Conservation (phyloP, 2,888 invertebrate species). For the Parasteatoda lunata region DNA sequence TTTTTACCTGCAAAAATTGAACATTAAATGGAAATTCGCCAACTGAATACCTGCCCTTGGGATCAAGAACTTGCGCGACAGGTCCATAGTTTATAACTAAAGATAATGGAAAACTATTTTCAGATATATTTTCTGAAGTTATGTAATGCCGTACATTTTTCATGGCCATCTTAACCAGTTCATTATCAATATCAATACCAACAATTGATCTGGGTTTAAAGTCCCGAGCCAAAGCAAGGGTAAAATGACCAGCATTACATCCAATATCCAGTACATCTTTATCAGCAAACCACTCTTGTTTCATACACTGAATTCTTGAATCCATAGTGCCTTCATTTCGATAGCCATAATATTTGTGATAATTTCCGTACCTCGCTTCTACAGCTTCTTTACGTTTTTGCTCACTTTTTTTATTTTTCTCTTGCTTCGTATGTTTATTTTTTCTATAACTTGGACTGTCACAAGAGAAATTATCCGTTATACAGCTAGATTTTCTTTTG, state of each 20-base stretch:
- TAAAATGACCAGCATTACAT: conserved; percentile 98
- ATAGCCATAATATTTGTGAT: conserved; percentile 97
- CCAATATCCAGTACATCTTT: conserved; percentile 97
- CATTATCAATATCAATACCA: conserved; percentile 95
- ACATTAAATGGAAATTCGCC: conserved; percentile 87
- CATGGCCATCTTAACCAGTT: conserved; percentile 84
- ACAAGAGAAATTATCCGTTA: no score
- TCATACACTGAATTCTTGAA: conserved; percentile 87
- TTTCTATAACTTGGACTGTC: neutral
- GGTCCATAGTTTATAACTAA: conserved; percentile 91
- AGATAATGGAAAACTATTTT: conserved; percentile 84
- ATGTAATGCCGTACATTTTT: conserved; percentile 79
- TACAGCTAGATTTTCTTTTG: no score
- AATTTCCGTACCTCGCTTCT: conserved; percentile 94
- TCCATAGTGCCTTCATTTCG: conserved; percentile 88
- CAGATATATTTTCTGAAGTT: conserved; percentile 42
- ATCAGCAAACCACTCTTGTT: conserved; percentile 87
- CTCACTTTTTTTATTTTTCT: neutral
- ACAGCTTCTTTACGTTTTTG: conserved; percentile 15
- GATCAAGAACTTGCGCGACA: conserved; percentile 73
- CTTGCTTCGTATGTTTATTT: neutral
- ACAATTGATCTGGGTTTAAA: conserved; percentile 87
- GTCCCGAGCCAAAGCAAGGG: conserved; percentile 90
- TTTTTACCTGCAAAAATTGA: conserved; percentile 66
- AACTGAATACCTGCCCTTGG: conserved; percentile 63